phyloP scores from a whole-genome alignment of 2,888 invertebrate genomes.

The Drosophila bunnanda region DNA sequence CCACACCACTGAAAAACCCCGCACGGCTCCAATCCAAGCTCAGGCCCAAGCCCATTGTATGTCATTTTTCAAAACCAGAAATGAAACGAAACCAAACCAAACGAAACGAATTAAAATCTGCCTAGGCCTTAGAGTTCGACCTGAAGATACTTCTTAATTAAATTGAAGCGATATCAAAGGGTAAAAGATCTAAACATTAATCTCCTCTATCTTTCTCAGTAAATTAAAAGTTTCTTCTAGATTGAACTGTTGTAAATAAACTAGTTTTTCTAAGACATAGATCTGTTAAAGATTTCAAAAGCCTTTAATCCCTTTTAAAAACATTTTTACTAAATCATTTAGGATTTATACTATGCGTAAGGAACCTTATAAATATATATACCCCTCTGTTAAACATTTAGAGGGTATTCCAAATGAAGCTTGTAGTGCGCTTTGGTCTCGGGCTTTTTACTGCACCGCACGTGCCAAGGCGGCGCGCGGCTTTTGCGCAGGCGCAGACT shows the following conservation, averaged over 20 bases:
- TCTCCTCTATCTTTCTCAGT: fast-evolving
- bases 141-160: background rate
- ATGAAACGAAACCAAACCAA: slow-evolving; percentile 62
- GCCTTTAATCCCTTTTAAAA: background rate
- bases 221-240: background rate
- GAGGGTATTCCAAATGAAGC: slow-evolving; percentile 39
- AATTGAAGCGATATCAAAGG: background rate
- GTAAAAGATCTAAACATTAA: too few species aligned
- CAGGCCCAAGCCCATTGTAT: slow-evolving; percentile 63
- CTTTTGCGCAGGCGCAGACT: slow-evolving; percentile 60
- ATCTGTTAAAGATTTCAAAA: background rate
- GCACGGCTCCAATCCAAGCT: slow-evolving; percentile 18
- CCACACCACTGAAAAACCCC: slow-evolving; percentile 30
- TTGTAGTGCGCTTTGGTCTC: slow-evolving; percentile 31
- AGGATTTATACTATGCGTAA: background rate
- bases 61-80: slow-evolving; percentile 78
- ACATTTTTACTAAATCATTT: background rate
- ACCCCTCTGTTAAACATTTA: background rate
- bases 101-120: slow-evolving; percentile 39
- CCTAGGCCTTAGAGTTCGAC: background rate
- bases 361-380: background rate
- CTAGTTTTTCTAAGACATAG: background rate
- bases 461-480: slow-evolving; percentile 65
- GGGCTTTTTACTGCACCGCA: slow-evolving; percentile 62
- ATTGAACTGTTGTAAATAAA: background rate